These are phyloP conservation scores for Diaphora mendica DNA, from an alignment of 2,888 invertebrate species.

Conservation along the genomic window DNA sequence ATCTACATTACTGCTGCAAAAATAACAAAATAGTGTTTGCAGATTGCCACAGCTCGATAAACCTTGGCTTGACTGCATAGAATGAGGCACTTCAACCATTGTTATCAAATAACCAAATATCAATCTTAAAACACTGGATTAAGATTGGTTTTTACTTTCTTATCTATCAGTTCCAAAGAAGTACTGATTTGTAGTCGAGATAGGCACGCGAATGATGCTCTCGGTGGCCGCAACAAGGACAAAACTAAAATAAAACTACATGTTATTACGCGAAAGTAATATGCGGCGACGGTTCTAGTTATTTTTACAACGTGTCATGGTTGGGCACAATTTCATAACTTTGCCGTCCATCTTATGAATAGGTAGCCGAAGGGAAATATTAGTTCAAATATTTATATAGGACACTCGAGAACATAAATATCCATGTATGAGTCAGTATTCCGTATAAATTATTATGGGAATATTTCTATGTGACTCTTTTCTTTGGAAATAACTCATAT, in stretches of 20 bases:
- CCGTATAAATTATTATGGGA: slow-evolving; percentile 30
- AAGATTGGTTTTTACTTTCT: slow-evolving; percentile 64
- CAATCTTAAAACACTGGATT: slow-evolving; percentile 61
- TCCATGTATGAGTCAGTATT: slow-evolving; percentile 27
- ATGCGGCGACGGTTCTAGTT: slow-evolving; percentile 59
- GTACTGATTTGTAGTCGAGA: slow-evolving; percentile 79
- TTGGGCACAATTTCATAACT: slow-evolving; percentile 37
- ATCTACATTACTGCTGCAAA: slow-evolving; percentile 82
- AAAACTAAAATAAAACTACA: slow-evolving; percentile 76
- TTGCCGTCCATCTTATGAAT: slow-evolving; percentile 28
- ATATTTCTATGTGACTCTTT: slow-evolving; percentile 25
- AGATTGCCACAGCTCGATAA: slow-evolving; percentile 77
- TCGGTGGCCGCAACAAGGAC: slow-evolving; percentile 75
- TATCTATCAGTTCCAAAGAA: slow-evolving; percentile 70
- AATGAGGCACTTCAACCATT: slow-evolving; percentile 69
- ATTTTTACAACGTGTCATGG: slow-evolving; percentile 58
- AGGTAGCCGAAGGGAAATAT: slow-evolving; percentile 45
- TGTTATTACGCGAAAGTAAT: slow-evolving; percentile 67
- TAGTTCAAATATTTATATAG: slow-evolving; percentile 44
- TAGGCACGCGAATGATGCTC: slow-evolving; percentile 78
- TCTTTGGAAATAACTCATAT: slow-evolving; percentile 12
- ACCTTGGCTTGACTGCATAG: slow-evolving; percentile 70
- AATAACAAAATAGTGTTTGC: slow-evolving; percentile 80
- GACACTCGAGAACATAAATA: slow-evolving; percentile 32
- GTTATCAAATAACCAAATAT: slow-evolving; percentile 64